A percentile compares a stretch with the other conserved stretches of the same genome.
phyloP scores from a whole-genome alignment of 2,113 vertebrate genomes.

The Corythoichthys intestinalis region DNA sequence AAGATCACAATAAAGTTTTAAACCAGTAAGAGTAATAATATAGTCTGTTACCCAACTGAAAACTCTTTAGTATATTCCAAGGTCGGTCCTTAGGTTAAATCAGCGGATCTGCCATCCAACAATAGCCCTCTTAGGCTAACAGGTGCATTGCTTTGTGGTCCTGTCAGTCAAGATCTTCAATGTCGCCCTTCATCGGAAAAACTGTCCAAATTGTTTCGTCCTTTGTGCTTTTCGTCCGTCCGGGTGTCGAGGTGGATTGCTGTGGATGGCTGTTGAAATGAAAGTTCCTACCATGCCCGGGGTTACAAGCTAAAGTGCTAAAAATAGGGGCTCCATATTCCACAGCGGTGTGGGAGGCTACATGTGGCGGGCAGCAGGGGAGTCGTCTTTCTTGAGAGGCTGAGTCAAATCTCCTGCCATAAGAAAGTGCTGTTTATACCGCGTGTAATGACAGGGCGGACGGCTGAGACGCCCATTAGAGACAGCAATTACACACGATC shows the following conservation, averaged over 20 bases:
- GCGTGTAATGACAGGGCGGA: conserved; percentile 68
- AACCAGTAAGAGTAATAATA: too few relatives aligned
- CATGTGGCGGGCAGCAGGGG: conserved; percentile 58
- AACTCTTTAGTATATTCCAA: conserved; percentile 25
- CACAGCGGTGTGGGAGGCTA: conserved; percentile 70
- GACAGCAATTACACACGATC: conserved; percentile 56
- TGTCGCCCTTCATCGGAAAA: conserved; percentile 11
- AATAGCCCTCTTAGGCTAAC: conserved; percentile 25
- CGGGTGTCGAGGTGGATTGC: conserved; percentile 26
- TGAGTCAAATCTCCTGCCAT: conserved; percentile 53
- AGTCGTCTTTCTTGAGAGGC: conserved; percentile 67
- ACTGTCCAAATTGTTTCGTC: conserved; percentile 8
- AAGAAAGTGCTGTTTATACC: conserved; percentile 61
- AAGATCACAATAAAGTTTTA: too few relatives aligned
- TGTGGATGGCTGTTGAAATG: conserved; percentile 56
- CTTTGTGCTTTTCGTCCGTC: conserved; percentile 13
- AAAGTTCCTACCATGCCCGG: conserved; percentile 57
- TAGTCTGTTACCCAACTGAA: too few relatives aligned
- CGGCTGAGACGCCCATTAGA: conserved; percentile 53
- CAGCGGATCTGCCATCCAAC: conserved; percentile 31
- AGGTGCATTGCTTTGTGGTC: conserved; percentile 40
- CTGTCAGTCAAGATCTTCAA: conserved; percentile 36
- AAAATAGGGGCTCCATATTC: conserved; percentile 77
- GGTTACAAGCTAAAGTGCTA: conserved; percentile 67
- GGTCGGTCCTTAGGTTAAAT: conserved; percentile 13